These are phyloP conservation scores for Limulus polyphemus DNA, from an alignment of 2,888 invertebrate genomes.

Conservation along the genomic window DNA sequence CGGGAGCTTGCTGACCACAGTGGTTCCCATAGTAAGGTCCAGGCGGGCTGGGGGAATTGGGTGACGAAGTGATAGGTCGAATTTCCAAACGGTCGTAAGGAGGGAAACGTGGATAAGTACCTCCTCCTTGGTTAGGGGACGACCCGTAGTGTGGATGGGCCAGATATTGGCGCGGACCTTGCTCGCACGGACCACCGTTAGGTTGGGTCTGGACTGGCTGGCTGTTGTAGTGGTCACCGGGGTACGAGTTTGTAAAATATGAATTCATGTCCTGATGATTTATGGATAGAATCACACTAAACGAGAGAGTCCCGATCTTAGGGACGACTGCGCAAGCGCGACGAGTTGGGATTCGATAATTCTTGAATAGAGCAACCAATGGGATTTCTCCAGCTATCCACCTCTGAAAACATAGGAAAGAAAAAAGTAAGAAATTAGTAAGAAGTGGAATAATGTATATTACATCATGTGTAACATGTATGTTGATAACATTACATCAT, in stretches of 20 bases:
- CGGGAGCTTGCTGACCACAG: constrained; percentile 11
- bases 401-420: no score
- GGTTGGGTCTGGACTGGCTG: constrained; percentile 53
- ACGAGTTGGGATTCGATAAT: no score
- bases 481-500: no score
- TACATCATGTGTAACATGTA: no score
- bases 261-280: constrained; percentile 54
- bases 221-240: constrained; percentile 77
- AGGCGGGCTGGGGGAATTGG: constrained; percentile 40
- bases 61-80: constrained; percentile 52
- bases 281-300: no score
- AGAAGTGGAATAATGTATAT: no score
- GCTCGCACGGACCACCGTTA: constrained; percentile 42
- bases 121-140: constrained; percentile 45
- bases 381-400: no score
- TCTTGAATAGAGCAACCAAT: no score
- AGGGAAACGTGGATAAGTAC: constrained; percentile 77
- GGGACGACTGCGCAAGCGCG: no score
- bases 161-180: constrained; percentile 49
- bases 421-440: no score
- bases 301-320: no score
- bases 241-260: constrained; percentile 87
- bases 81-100: constrained; percentile 79
- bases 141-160: constrained; percentile 59
- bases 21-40: constrained; percentile 14